Base-by-base conservation (phyloP, 2,888 invertebrate species). In the Eledone cirrhosa region DNA sequence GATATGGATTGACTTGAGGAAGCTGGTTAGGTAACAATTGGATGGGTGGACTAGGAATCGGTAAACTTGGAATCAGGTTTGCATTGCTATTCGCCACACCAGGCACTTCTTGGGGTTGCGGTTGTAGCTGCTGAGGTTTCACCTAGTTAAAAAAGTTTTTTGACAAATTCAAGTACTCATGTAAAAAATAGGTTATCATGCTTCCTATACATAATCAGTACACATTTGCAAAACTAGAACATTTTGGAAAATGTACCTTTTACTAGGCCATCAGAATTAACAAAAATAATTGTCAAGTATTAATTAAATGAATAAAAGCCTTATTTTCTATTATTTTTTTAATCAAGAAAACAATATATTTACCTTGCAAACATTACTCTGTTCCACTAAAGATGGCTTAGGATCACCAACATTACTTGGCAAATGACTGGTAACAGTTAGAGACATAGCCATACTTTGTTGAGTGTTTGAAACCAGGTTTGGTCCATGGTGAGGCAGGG, bases 71-170 rank as follows among this genome's bases (percentile, higher is more conserved):
- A 47, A 78, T 78, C 53, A 80, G 72, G 48, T 77, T 78, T 22
- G 79, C 79, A 76, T 65, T 77, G 78, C 79, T 78, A n/a, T 77
- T 78, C 16, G 77, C 63, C 29, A 81, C 79, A 53, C 78, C 80
- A 72, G 84, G 83, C 47, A 84, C 81, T 19, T 82, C 78, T 48
- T 80, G 81, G 76, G 77, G 83, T 47, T 53, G 78, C 81, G 80
- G 80, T 77, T 87, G 87, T 85, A 95, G 93, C 91, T 96, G 96
- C 90, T 96, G 96, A 79, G 95, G 95, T 91, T 96, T 95, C 86
- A 95, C 88, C 88, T 89, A 81, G 14, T 82, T 77, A 29, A 72
- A 77, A 77, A 13, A 41, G 11, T 41, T n/a, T n/a, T n/a, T n/a
- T n/a, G n/a, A n/a, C n/a, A n/a, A n/a, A n/a, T n/a, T n/a, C n/a